Evolutionary conservation across 2,888 invertebrate species (phyloP), one percentile per base, ranked within the genome.

Genomic region (Cataglyphis altisquamis): DNA sequence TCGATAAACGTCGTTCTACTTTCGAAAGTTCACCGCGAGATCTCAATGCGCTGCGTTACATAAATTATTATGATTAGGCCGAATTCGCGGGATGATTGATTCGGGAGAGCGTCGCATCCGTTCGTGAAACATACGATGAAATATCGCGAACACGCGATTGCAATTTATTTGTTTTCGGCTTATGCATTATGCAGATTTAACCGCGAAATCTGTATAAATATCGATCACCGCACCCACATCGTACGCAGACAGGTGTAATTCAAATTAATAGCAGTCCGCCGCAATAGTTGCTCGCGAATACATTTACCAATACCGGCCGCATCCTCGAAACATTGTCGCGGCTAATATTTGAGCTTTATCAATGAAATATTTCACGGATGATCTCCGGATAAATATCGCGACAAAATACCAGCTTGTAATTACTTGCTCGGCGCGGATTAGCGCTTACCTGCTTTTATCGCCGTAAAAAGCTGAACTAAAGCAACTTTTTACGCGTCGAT

Each of bases 1-100:
- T 78, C 78, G 78, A 78, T 73, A 73, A 72, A 60, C 78, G 73
- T 73, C 74, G 78, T 12, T 78, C 78, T 0, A 72, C 60, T 78
- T 73, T 78, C 55, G 57, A 70, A 72, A 72, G 41, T 78, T 72
- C 78, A 52, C 32, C n/a, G 72, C 21, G 45, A 52, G 74, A 78
- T 60, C 41, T 32, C 78, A 67, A 75, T 52, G 68, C 39, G 60
- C 32, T 60, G 57, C 41, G 45, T 60, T 32, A 60, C 57, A 57
- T 25, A 36, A 41, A 78, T 70, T 72, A 78, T 78, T 21, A 32
- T 21, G 45, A 60, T 45, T 39, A 32, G 32, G 74, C 41, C 18
- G 29, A n/a, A 63, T n/a, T 39, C 21, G 36, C 25, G 10, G 1
- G 15, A 8, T 41, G 55, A 78, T 78, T 78, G 78, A 78, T 72